Evolutionary conservation across 1,140 invertebrate genomes (phyloP).

Genomic region (Eueides isabella): DNA sequence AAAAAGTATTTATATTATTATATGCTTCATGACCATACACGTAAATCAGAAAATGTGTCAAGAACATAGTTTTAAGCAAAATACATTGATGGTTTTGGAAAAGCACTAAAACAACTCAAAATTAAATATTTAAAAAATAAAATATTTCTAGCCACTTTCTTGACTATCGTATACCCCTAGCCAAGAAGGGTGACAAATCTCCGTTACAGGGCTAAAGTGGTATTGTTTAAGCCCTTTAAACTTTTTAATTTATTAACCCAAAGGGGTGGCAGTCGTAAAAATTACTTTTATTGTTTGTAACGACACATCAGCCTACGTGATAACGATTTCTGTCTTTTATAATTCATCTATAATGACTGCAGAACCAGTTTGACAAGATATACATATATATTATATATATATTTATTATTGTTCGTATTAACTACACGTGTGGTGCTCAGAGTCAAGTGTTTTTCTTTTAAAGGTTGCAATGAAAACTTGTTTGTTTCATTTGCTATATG

Average conservation of each 20-base stretch:
- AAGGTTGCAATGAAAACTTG: slow-evolving; percentile 65
- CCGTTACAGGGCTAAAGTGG: slow-evolving; percentile 61
- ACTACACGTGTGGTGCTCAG: slow-evolving; percentile 50
- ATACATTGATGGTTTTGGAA: no score
- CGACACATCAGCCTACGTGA: slow-evolving; percentile 78
- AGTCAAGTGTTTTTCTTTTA: slow-evolving; percentile 69
- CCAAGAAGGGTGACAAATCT: slow-evolving; percentile 62
- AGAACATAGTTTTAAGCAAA: no score
- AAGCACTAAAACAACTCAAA: no score
- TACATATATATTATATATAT: background rate
- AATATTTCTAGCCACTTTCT: no score
- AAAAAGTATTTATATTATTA: no score
- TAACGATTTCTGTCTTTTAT: slow-evolving; percentile 75
- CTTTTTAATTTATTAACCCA: slow-evolving; percentile 78
- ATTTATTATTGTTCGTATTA: background rate
- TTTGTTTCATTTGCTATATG: slow-evolving; percentile 55
- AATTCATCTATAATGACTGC: slow-evolving; percentile 57
- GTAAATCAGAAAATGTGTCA: no score
- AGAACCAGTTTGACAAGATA: background rate
- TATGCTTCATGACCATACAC: no score
- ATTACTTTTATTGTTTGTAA: slow-evolving; percentile 80
- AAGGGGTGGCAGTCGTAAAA: slow-evolving; percentile 76
- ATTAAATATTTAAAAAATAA: no score
- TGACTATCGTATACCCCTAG: slow-evolving; percentile 45
- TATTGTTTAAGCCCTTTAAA: slow-evolving; percentile 72